A percentile compares a stretch with the other conserved stretches of the same genome.
Conservation (phyloP, 2,888 invertebrate species). For the Limnephilus auricula region DNA sequence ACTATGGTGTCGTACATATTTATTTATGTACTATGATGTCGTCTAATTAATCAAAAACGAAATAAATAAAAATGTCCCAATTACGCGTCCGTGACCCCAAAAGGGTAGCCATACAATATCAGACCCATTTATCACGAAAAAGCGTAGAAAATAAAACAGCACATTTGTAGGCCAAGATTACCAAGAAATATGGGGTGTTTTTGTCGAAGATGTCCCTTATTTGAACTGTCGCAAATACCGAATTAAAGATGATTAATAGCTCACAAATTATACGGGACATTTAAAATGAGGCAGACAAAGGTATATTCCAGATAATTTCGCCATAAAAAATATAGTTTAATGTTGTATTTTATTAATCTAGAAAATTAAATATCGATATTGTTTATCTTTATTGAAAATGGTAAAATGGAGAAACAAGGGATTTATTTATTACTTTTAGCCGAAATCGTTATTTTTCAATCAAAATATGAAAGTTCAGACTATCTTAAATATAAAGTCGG, state of each 20-base stretch:
- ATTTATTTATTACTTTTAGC: neutral
- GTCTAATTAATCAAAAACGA: neutral
- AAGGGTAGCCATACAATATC: neutral
- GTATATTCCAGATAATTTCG: neutral
- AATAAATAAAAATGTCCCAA: neutral
- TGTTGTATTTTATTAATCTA: neutral
- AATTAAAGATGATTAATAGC: neutral
- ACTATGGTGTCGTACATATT: no score
- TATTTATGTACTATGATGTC: no score
- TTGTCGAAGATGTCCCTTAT: neutral
- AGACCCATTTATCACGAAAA: neutral
- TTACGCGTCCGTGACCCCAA: neutral
- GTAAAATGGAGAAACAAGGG: neutral
- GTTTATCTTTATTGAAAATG: neutral
- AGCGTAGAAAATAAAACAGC: neutral
- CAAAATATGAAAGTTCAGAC: neutral
- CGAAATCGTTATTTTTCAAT: neutral
- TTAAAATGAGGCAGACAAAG: neutral
- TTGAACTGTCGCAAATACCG: neutral
- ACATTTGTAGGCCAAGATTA: slow-evolving; percentile 2
- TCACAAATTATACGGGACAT: neutral
- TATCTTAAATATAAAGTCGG: neutral
- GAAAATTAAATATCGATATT: neutral
- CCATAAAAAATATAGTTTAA: neutral
- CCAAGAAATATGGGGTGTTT: neutral